phyloP scores from a whole-genome alignment of 2,797 vertebrate species.

The Harpagifer antarcticus region DNA sequence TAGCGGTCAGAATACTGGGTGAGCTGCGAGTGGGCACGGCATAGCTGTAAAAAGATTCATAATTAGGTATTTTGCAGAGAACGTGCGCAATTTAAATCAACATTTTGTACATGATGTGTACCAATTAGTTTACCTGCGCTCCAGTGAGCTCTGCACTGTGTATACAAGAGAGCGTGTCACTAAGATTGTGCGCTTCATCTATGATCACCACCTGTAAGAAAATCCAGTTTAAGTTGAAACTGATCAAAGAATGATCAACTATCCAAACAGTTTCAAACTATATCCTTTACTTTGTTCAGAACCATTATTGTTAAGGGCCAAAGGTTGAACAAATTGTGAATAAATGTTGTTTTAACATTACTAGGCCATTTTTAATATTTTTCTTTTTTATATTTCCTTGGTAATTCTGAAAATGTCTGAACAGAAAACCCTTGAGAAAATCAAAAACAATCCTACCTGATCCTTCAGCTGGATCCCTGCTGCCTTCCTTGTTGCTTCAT shows the following conservation, averaged over 20 bases:
- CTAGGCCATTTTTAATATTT: neutral
- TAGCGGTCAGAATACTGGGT: conserved; percentile 93
- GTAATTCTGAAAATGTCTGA: neutral
- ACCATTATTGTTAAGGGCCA: neutral
- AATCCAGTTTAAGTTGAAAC: neutral
- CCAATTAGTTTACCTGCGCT: conserved; percentile 86
- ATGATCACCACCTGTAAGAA: conserved; percentile 91
- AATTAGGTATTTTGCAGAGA: conserved; percentile 8
- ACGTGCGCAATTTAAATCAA: neutral
- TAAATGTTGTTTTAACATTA: neutral
- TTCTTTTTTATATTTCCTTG: neutral
- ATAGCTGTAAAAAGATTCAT: conserved; percentile 84
- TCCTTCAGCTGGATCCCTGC: conserved; percentile 93
- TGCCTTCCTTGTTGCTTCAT: conserved; percentile 91
- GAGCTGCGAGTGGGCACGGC: conserved; percentile 94
- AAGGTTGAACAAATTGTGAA: neutral
- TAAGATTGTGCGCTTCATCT: conserved; percentile 97
- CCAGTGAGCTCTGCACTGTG: conserved; percentile 91
- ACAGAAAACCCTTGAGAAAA: neutral
- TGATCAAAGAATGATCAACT: neutral
- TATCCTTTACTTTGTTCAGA: neutral
- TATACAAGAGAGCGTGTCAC: conserved; percentile 93
- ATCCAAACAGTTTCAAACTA: neutral
- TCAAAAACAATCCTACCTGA: conserved; percentile 81
- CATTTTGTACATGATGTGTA: neutral